Percentiles rank a stretch among this genome's conserved stretches.
These are phyloP conservation scores for Setipinna tenuifilis DNA, from an alignment of 2,797 vertebrate species.

Conservation along the genomic window DNA sequence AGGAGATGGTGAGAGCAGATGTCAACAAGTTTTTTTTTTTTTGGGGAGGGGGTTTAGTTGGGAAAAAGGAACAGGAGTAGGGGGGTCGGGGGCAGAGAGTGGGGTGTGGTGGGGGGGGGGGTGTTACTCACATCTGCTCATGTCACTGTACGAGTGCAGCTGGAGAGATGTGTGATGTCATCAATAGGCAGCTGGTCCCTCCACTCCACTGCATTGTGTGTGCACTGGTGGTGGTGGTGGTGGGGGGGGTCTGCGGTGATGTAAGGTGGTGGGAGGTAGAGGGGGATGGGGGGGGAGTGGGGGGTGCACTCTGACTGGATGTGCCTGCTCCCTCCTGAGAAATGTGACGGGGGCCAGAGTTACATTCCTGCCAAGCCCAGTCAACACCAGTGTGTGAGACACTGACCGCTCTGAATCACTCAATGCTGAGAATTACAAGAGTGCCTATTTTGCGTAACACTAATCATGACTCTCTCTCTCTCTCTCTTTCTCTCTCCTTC, in stretches of 20 bases:
- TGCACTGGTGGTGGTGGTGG: slow-evolving; percentile 24
- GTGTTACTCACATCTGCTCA: slow-evolving; percentile 58
- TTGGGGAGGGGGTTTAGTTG: slow-evolving; percentile 38
- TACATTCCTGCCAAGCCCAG: neutral
- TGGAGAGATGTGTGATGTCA: slow-evolving; percentile 62
- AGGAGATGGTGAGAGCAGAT: slow-evolving; percentile 61
- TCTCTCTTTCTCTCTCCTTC: neutral
- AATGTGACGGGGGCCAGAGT: neutral
- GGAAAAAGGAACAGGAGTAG: neutral
- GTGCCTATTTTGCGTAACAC: neutral
- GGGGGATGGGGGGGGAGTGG: neutral
- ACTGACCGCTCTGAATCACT: slow-evolving; percentile 11
- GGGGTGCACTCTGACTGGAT: no score
- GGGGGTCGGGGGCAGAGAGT: neutral
- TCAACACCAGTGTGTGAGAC: slow-evolving; percentile 4
- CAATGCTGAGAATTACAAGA: slow-evolving; percentile 5
- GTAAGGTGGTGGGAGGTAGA: slow-evolving; percentile 31
- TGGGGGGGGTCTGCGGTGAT: slow-evolving; percentile 25
- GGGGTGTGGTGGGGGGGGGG: neutral
- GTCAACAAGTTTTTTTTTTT: slow-evolving; percentile 50
- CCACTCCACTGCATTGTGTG: slow-evolving; percentile 35
- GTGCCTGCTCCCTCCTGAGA: neutral
- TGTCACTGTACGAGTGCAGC: slow-evolving; percentile 58
- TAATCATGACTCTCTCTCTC: neutral
- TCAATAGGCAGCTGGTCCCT: slow-evolving; percentile 56